These are phyloP conservation scores for Drosophila repletoides DNA, from an alignment of 1,140 invertebrate species.

Conservation along the genomic window DNA sequence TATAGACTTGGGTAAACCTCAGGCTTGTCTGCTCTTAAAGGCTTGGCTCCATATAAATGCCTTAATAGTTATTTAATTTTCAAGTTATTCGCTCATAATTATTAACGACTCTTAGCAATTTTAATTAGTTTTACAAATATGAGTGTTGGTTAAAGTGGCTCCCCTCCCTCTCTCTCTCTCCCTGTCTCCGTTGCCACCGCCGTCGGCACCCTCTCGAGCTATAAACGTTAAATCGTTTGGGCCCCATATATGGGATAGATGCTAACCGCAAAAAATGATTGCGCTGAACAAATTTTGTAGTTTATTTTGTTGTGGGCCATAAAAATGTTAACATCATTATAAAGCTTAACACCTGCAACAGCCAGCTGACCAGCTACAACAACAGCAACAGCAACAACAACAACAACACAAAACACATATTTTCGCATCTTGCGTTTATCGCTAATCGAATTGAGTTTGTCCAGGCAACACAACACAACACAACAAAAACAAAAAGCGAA, in stretches of 20 bases:
- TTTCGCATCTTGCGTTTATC: constrained; percentile 75
- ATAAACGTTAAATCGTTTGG: constrained; percentile 49
- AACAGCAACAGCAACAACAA: constrained; percentile 4
- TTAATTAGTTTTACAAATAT: constrained; percentile 63
- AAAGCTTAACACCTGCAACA: constrained; percentile 75
- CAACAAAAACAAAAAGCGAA: constrained; percentile 26
- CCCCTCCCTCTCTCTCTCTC: background rate
- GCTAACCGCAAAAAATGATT: constrained; percentile 64
- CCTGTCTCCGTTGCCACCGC: too few relatives aligned
- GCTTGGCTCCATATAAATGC: too few relatives aligned
- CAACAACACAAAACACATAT: constrained; percentile 35
- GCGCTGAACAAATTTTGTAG: constrained; percentile 73
- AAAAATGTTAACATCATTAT: constrained; percentile 81
- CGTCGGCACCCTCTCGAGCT: constrained; percentile 34
- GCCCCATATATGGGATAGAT: constrained; percentile 54
- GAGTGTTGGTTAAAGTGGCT: constrained; percentile 10
- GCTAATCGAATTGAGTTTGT: constrained; percentile 68
- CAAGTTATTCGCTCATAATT: constrained; percentile 46
- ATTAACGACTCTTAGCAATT: constrained; percentile 46
- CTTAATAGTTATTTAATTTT: constrained; percentile 41
- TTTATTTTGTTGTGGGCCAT: constrained; percentile 70
- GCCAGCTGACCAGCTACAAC: constrained; percentile 21
- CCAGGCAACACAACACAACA: constrained; percentile 15
- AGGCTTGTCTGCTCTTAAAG: background rate
- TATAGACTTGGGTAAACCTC: too few relatives aligned